Percentiles rank a stretch among this genome's conserved stretches.
These are phyloP conservation scores for Molossus molossus DNA, from an alignment of 2,797 vertebrate genomes.

Conservation along the genomic window DNA sequence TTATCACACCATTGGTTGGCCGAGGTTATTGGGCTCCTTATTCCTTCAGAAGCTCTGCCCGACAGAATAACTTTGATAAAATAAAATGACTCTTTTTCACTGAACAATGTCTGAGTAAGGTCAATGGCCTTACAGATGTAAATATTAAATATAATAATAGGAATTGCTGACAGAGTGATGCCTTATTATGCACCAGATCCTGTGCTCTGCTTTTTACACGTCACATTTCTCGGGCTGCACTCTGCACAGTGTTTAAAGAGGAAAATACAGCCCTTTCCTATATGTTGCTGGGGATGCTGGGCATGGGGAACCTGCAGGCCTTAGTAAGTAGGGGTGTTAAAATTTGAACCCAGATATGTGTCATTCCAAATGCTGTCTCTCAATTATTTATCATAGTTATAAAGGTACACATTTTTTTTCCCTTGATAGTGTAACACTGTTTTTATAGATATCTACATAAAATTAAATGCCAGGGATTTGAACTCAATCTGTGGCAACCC, in stretches of 20 bases:
- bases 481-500: not conserved
- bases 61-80: not conserved
- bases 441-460: slow-evolving; percentile 4
- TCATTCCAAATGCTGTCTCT: not conserved
- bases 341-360: not conserved
- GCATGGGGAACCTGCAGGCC: not conserved
- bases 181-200: too few relatives aligned
- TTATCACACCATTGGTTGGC: not conserved
- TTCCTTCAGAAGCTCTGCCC: slow-evolving; percentile 2
- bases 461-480: not conserved
- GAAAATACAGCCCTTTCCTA: rapidly evolving
- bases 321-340: not conserved
- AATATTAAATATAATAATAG: not conserved
- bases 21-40: not conserved
- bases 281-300: too few relatives aligned
- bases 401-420: not conserved
- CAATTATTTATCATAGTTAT: not conserved
- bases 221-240: rapidly evolving
- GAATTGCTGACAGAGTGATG: not conserved
- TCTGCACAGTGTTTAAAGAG: not conserved
- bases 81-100: not conserved
- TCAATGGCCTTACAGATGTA: not conserved
- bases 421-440: not conserved
- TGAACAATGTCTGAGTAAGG: not conserved
- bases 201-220: rapidly evolving